Percentiles rank a stretch among this genome's conserved stretches.
Evolutionary conservation across 1,140 invertebrate species (phyloP).

Genomic region (Babylonia areolata): DNA sequence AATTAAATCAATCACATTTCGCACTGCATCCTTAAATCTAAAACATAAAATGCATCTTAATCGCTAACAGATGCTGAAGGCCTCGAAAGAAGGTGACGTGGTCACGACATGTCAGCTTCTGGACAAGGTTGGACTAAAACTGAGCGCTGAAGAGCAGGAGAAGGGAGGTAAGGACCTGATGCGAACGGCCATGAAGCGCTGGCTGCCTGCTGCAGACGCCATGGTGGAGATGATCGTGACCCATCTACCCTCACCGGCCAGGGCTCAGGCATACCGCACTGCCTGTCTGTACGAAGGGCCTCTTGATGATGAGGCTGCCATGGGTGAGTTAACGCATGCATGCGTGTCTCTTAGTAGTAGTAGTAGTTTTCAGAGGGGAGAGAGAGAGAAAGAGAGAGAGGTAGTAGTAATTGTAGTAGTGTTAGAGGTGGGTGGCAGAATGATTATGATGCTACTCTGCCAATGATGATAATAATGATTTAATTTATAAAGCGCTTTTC

Average conservation of each 20-base stretch:
- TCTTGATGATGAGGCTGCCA: conserved; percentile 95
- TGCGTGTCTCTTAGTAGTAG: too few relatives aligned
- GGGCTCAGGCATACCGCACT: conserved; percentile 99
- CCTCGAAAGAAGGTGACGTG: conserved; percentile 93
- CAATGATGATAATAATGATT: too few relatives aligned
- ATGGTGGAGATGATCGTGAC: conserved; percentile 99
- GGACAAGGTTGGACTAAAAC: conserved; percentile 90
- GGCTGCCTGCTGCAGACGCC: conserved; percentile 99
- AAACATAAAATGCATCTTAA: too few relatives aligned
- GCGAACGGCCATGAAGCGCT: conserved; percentile 92
- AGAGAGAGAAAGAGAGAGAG: conserved; percentile 77
- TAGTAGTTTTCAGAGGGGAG: too few relatives aligned
- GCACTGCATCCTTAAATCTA: not conserved
- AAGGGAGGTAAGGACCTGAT: conserved; percentile 83
- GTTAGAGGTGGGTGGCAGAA: too few relatives aligned
- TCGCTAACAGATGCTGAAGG: conserved; percentile 86
- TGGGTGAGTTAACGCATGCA: conserved; percentile 81
- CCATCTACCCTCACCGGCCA: conserved; percentile 98
- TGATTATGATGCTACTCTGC: too few relatives aligned
- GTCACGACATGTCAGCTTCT: conserved; percentile 76
- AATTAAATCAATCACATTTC: too few relatives aligned
- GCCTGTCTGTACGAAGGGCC: conserved; percentile 93
- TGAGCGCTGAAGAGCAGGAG: conserved; percentile 93
- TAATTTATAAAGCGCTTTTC: too few relatives aligned
- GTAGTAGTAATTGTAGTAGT: conserved; percentile 98